Percentiles rank a stretch among this genome's conserved stretches.
phyloP scores from a whole-genome alignment of 2,113 vertebrate genomes.

The Dipodomys spectabilis region DNA sequence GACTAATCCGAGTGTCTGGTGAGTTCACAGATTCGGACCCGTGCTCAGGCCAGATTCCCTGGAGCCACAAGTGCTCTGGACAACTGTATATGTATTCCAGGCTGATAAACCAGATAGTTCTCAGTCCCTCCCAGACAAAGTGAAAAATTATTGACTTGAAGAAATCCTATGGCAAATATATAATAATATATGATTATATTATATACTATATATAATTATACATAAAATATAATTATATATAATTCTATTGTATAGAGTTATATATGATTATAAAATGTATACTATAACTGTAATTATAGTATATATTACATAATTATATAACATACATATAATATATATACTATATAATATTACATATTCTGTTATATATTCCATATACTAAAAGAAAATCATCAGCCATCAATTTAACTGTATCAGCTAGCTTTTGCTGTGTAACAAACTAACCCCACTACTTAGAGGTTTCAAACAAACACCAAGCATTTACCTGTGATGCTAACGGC shows the following conservation, averaged over 20 bases:
- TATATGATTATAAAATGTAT: background rate
- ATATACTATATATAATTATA: background rate
- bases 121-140: background rate
- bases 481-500: background rate
- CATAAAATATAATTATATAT: background rate
- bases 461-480: background rate
- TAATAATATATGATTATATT: no score
- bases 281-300: background rate
- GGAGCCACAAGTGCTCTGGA: background rate
- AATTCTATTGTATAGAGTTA: no score
- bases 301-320: no score
- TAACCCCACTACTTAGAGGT: background rate
- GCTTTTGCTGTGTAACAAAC: constrained; percentile 28
- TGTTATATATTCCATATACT: background rate
- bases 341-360: background rate
- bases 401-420: background rate
- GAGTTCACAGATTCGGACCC: constrained; percentile 25
- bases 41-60: constrained; percentile 41
- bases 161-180: constrained; percentile 5
- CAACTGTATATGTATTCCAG: background rate
- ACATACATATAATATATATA: no score
- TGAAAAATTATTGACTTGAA: constrained; percentile 1
- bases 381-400: background rate
- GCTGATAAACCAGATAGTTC: background rate
- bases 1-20: constrained; percentile 58